These are phyloP conservation scores for Laticauda laticaudata DNA, from an alignment of 2,113 vertebrate species.

Conservation along the genomic window DNA sequence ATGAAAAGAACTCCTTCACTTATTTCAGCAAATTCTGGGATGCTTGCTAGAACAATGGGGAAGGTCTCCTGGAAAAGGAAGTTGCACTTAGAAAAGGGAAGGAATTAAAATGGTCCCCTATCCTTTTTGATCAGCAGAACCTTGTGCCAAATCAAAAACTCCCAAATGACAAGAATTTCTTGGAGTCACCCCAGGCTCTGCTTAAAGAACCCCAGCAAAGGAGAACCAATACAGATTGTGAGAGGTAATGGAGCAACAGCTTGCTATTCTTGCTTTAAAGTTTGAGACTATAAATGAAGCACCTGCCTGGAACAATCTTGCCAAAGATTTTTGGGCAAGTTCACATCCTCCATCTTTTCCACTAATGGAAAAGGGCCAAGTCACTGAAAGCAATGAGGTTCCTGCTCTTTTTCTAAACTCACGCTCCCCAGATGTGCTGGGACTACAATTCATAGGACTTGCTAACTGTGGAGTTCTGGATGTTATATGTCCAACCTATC, in stretches of 20 bases:
- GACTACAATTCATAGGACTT: neutral
- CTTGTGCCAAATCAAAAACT: neutral
- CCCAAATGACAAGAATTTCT: neutral
- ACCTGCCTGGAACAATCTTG: neutral
- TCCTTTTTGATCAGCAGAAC: neutral
- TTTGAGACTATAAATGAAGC: neutral
- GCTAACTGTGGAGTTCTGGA: neutral
- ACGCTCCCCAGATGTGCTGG: neutral
- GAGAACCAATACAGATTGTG: neutral
- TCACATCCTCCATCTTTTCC: neutral
- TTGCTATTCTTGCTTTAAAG: neutral
- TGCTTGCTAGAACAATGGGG: neutral
- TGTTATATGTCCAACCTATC: neutral
- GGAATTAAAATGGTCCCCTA: neutral
- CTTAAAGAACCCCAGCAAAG: neutral
- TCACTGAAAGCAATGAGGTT: neutral
- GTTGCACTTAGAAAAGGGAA: neutral
- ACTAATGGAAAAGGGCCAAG: neutral
- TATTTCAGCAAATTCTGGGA: neutral
- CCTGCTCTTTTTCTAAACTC: neutral
- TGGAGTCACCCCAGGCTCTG: neutral
- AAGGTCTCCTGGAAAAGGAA: neutral
- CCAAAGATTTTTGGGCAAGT: neutral
- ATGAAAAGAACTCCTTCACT: neutral
- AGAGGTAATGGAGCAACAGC: neutral